Conservation (phyloP, 2,113 vertebrate species). For the Nicator chloris region DNA sequence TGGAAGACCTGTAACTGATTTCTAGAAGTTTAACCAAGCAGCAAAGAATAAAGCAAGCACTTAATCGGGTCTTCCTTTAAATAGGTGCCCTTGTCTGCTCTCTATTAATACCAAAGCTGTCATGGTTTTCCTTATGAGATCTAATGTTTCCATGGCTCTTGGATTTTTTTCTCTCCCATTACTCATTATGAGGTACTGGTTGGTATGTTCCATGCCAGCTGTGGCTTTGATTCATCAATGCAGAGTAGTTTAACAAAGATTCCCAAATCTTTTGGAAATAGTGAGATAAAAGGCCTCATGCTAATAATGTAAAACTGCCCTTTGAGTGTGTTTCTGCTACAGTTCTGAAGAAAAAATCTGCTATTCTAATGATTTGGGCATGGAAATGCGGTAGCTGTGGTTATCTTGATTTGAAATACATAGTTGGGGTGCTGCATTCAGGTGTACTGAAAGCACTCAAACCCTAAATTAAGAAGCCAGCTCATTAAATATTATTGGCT, state of each 20-base stretch:
- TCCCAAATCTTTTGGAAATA: slow-evolving; percentile 30
- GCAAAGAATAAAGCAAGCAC: not conserved
- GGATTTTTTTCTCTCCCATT: slow-evolving; percentile 16
- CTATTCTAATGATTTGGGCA: not conserved
- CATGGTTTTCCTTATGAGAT: slow-evolving; percentile 17
- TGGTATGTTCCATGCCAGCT: slow-evolving; percentile 22
- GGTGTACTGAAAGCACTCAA: not conserved
- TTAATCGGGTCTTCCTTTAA: not conserved
- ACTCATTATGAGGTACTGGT: not conserved
- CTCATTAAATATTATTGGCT: not conserved
- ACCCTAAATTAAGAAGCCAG: not conserved
- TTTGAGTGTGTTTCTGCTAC: not conserved
- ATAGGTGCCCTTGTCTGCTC: not conserved
- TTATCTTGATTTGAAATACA: not conserved
- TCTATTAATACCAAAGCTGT: slow-evolving; percentile 17
- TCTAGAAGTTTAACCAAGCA: not conserved
- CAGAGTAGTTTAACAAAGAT: not conserved
- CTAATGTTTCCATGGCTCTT: slow-evolving; percentile 18
- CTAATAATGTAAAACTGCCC: slow-evolving; percentile 24
- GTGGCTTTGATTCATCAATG: not conserved
- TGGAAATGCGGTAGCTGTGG: not conserved
- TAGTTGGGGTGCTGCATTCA: not conserved
- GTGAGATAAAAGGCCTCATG: slow-evolving; percentile 25
- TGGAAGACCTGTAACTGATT: not conserved
- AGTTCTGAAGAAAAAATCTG: slow-evolving; percentile 8